Percentiles rank a stretch among this genome's conserved stretches.
These are phyloP conservation scores for Phalloptychus januarius DNA, from an alignment of 2,797 vertebrate species.

Conservation along the genomic window DNA sequence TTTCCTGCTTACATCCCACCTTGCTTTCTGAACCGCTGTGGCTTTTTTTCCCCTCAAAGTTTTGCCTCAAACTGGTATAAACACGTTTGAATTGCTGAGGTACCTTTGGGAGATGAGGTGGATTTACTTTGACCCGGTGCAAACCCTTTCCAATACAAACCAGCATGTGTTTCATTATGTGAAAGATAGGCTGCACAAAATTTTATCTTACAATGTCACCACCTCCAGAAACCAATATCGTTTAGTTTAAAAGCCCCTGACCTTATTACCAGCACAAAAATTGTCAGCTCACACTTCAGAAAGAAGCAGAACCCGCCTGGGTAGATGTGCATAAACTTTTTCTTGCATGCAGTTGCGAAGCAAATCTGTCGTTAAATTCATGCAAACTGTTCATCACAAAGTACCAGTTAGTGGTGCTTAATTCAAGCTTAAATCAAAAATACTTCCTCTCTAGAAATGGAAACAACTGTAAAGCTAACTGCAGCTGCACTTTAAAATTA, in stretches of 20 bases:
- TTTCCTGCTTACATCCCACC: conserved; percentile 16
- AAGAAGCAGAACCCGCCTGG: background rate
- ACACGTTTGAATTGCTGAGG: conserved; percentile 26
- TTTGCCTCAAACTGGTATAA: conserved; percentile 40
- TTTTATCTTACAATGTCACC: conserved; percentile 11
- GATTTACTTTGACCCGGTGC: conserved; percentile 30
- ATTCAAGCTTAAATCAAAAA: background rate
- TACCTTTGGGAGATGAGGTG: conserved; percentile 14
- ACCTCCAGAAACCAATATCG: conserved; percentile 15
- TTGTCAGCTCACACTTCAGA: conserved; percentile 1
- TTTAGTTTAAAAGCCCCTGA: conserved; percentile 13
- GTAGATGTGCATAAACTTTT: background rate
- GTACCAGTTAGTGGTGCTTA: background rate
- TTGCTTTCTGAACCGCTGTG: conserved; percentile 25
- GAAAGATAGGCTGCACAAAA: conserved; percentile 18
- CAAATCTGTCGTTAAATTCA: background rate
- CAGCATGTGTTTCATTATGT: conserved; percentile 15
- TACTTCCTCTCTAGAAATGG: background rate
- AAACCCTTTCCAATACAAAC: conserved; percentile 6
- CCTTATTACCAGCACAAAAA: conserved; percentile 6
- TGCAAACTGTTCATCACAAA: background rate
- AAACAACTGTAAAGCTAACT: background rate
- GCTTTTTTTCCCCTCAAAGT: conserved; percentile 36
- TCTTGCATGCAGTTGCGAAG: background rate
- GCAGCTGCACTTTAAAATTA: background rate